These are phyloP conservation scores for Perodicticus potto DNA, from an alignment of 2,797 vertebrate genomes.

Conservation along the genomic window DNA sequence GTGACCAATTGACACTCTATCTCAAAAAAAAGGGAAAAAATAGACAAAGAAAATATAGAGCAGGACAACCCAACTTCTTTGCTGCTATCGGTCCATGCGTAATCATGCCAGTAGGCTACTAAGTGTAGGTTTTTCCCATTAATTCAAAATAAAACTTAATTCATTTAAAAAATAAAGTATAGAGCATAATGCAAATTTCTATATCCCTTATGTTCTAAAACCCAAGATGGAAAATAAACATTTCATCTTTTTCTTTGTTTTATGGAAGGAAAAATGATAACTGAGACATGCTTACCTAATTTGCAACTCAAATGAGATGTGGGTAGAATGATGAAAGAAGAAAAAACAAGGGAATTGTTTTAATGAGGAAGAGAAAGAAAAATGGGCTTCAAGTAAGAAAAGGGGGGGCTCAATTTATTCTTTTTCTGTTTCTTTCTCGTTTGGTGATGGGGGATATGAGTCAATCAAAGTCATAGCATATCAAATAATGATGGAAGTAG, in stretches of 20 bases:
- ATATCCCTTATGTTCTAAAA: background rate
- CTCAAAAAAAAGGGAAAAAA: background rate
- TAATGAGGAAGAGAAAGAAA: constrained; percentile 54
- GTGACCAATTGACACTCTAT: too few species aligned
- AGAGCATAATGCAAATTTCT: constrained; percentile 15
- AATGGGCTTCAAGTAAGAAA: background rate
- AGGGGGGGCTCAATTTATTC: background rate
- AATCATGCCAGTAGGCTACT: background rate
- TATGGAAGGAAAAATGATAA: constrained; percentile 33
- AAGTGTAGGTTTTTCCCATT: constrained; percentile 5
- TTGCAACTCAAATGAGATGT: background rate
- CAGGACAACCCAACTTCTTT: background rate
- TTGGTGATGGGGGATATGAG: background rate
- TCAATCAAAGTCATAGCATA: background rate
- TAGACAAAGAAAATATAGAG: background rate
- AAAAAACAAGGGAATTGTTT: constrained; percentile 16
- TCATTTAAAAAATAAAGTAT: background rate
- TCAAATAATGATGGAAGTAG: constrained; percentile 12
- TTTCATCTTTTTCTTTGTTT: constrained; percentile 48
- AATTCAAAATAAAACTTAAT: constrained; percentile 26
- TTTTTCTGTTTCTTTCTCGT: background rate
- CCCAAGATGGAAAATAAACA: constrained; percentile 19
- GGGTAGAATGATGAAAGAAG: background rate
- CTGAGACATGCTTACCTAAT: background rate
- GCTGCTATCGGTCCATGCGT: background rate